Percentiles rank a stretch among this genome's conserved stretches.
These are phyloP conservation scores for Pseudeuparius sepicola DNA, from an alignment of 2,888 invertebrate genomes.

Conservation along the genomic window DNA sequence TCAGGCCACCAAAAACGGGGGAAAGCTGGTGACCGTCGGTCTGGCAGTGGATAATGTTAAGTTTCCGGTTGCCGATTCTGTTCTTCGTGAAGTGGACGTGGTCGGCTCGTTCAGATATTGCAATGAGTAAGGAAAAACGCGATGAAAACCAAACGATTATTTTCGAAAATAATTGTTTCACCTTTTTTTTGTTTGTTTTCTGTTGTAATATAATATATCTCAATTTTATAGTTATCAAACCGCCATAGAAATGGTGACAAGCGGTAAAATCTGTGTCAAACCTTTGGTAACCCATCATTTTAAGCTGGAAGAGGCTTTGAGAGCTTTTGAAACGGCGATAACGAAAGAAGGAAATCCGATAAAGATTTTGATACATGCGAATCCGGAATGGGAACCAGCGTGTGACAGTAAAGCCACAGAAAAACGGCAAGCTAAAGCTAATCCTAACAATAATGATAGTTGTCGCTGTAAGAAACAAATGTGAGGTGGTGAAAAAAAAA, in stretches of 20 bases:
- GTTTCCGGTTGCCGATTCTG: slow-evolving; percentile 72
- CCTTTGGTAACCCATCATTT: slow-evolving; percentile 77
- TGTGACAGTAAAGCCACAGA: too few relatives aligned
- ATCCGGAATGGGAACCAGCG: slow-evolving; percentile 31
- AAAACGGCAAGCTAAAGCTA: too few relatives aligned
- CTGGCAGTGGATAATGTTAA: slow-evolving; percentile 70
- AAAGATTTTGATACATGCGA: slow-evolving; percentile 80
- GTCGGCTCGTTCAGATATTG: slow-evolving; percentile 87
- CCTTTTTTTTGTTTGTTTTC: neutral
- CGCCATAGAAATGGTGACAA: slow-evolving; percentile 66
- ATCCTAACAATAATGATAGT: too few relatives aligned
- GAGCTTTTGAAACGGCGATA: slow-evolving; percentile 76
- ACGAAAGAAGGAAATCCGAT: slow-evolving; percentile 62
- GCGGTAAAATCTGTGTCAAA: slow-evolving; percentile 69
- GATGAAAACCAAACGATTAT: slow-evolving; percentile 35
- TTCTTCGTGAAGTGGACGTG: slow-evolving; percentile 80
- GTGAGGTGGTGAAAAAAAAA: too few relatives aligned
- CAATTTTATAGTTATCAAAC: too few relatives aligned
- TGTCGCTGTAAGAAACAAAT: too few relatives aligned
- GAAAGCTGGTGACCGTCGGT: slow-evolving; percentile 77
- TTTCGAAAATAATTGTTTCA: too few relatives aligned
- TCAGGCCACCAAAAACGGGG: slow-evolving; percentile 81
- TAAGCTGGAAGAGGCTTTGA: slow-evolving; percentile 59
- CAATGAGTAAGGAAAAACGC: too few relatives aligned
- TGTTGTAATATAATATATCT: slow-evolving; percentile 30